Evolutionary conservation across 1,140 invertebrate genomes (phyloP), one percentile per base, ranked within the genome.

Genomic region (Drosophila carrolli): DNA sequence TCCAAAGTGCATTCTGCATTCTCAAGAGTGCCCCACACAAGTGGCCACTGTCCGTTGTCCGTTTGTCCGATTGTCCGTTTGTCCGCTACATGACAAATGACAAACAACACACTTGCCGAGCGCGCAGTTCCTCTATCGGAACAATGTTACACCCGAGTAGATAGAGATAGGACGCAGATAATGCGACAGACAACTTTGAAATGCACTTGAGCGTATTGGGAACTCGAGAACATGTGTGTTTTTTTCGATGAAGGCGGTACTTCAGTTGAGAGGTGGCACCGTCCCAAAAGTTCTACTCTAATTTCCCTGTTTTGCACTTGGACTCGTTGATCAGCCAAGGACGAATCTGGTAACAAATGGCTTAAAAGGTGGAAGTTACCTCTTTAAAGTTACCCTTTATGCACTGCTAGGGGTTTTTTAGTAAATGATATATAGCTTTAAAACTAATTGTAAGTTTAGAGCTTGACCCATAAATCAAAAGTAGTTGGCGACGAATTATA

Each of bases 1-100:
- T 84, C 81, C 81, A 85, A 84, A 84, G 81, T 84, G 81, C 81
- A 81, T 84, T 84, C 74, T 44, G 72, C 68, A 50, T 80, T 76
- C 60, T 57, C 65, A 72, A 71, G 65, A 37, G 63, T 57, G 65
- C 32, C 29, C 5, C 4, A 10, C 13, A 68, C 63, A 70, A 70
- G 67, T 71, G 65, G 44, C 62, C 50, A 29, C 27, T 9, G 47
- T 48, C 48, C 48, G 13, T 10, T 32, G 57, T 35, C 29, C 47
- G 23, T 4, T 51, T 13, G 44, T 47, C 19, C 19, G 5, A 23
- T 11, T 27, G 44, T 47, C 44, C 44, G 11, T 23, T 51, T 51
- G 48, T 63, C 66, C 41, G 48, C 48, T 62, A 67, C 63, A 67
- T 50, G 63, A 65, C 63, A 65, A 67, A 67, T 65, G 60, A 67